Conservation (phyloP, 2,113 vertebrate genomes). For the Eretmodus cyanostictus region DNA sequence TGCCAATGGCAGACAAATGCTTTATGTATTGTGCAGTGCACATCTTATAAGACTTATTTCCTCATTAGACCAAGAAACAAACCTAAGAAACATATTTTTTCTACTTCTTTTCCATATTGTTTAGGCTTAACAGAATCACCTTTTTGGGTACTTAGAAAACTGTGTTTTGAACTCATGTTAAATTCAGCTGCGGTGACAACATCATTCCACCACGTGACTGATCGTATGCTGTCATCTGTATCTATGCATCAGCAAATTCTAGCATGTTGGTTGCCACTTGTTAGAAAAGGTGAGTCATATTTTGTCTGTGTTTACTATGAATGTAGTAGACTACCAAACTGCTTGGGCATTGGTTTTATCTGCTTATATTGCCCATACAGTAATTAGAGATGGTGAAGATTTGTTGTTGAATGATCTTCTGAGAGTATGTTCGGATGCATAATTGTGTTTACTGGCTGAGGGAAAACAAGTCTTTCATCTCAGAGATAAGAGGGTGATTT, state of each 20-base stretch:
- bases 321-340: slow-evolving; percentile 17
- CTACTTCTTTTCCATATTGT: neutral
- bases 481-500: slow-evolving; percentile 57
- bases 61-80: neutral
- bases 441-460: slow-evolving; percentile 56
- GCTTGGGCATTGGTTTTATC: slow-evolving; percentile 34
- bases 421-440: slow-evolving; percentile 51
- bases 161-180: neutral
- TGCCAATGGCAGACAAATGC: neutral
- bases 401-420: slow-evolving; percentile 45
- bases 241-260: neutral
- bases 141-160: neutral
- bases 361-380: slow-evolving; percentile 25
- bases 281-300: neutral
- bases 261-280: neutral
- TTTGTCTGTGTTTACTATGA: neutral
- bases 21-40: neutral
- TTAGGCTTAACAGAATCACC: neutral
- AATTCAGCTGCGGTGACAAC: neutral
- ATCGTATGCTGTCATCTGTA: neutral
- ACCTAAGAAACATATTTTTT: neutral
- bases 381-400: slow-evolving; percentile 57
- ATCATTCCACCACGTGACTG: neutral
- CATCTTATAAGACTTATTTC: neutral
- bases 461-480: slow-evolving; percentile 60